Evolutionary conservation across 2,113 vertebrate genomes (phyloP).

Genomic region (Scartelaos histophorus): DNA sequence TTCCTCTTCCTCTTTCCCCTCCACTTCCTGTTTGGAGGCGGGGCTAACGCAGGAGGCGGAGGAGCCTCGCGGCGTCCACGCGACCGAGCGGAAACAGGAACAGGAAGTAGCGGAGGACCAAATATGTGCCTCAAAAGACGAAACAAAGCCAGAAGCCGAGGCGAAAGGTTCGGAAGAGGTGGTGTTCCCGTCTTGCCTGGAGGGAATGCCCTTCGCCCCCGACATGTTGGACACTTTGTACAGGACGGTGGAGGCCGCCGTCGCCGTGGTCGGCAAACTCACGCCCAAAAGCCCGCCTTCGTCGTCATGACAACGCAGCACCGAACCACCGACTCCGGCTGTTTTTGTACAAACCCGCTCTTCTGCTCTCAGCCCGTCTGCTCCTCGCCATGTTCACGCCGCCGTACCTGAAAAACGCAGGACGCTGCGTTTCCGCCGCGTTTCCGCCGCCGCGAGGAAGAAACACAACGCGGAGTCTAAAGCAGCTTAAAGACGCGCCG

Average conservation of each 20-base stretch:
- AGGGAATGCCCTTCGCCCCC: slow-evolving; percentile 68
- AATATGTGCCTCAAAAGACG: slow-evolving; percentile 27
- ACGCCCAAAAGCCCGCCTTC: slow-evolving; percentile 86
- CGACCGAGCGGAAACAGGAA: not conserved
- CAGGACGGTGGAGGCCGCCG: slow-evolving; percentile 94
- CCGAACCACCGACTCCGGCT: slow-evolving; percentile 61
- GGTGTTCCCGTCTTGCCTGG: slow-evolving; percentile 81
- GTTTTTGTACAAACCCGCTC: not conserved
- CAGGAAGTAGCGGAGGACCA: slow-evolving; percentile 26
- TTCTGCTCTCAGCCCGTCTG: not conserved
- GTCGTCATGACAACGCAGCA: slow-evolving; percentile 86
- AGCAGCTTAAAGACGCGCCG: too few relatives aligned
- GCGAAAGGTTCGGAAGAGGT: slow-evolving; percentile 80
- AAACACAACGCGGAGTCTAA: too few relatives aligned
- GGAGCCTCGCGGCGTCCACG: slow-evolving; percentile 63
- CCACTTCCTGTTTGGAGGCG: slow-evolving; percentile 84
- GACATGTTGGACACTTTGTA: slow-evolving; percentile 96
- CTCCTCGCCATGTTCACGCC: not conserved
- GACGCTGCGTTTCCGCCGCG: too few relatives aligned
- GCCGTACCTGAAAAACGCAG: not conserved
- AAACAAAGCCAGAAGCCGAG: slow-evolving; percentile 66
- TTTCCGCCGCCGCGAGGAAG: too few relatives aligned
- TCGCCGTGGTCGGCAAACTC: slow-evolving; percentile 92
- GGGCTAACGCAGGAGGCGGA: slow-evolving; percentile 67
- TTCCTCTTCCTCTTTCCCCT: slow-evolving; percentile 71